These are phyloP conservation scores for Bactericera cockerelli DNA, from an alignment of 1,140 invertebrate genomes.

Conservation along the genomic window DNA sequence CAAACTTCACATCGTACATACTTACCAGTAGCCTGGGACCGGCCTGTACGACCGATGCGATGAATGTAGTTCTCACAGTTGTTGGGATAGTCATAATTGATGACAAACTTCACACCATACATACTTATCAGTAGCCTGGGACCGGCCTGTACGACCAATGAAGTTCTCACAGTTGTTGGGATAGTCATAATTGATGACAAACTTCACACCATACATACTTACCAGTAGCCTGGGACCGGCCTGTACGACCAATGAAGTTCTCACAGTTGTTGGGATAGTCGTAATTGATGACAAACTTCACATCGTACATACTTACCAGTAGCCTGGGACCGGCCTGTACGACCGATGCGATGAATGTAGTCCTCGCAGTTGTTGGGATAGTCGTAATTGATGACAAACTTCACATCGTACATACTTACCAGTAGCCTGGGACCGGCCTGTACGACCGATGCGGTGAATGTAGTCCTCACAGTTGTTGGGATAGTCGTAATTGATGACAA, in stretches of 20 bases:
- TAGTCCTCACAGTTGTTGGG: slow-evolving; percentile 97
- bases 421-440: slow-evolving; percentile 51
- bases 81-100: slow-evolving; percentile 98
- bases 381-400: slow-evolving; percentile 98
- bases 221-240: no score
- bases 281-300: slow-evolving; percentile 98
- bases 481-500: slow-evolving; percentile 99
- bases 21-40: no score
- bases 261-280: slow-evolving; percentile 97
- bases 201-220: slow-evolving; percentile 98
- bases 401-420: slow-evolving; percentile 79
- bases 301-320: slow-evolving; percentile 86
- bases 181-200: slow-evolving; percentile 99
- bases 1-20: slow-evolving; percentile 98
- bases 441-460: slow-evolving; percentile 96
- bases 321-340: slow-evolving; percentile 80
- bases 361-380: slow-evolving; percentile 97
- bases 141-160: slow-evolving; percentile 96
- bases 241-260: no score
- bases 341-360: slow-evolving; percentile 97
- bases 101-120: slow-evolving; percentile 97
- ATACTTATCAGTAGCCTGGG: no score
- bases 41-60: slow-evolving; percentile 95
- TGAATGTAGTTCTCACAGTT: slow-evolving; percentile 99
- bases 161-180: slow-evolving; percentile 97